phyloP scores from a whole-genome alignment of 2,113 vertebrate genomes.

The Microtus richardsoni region DNA sequence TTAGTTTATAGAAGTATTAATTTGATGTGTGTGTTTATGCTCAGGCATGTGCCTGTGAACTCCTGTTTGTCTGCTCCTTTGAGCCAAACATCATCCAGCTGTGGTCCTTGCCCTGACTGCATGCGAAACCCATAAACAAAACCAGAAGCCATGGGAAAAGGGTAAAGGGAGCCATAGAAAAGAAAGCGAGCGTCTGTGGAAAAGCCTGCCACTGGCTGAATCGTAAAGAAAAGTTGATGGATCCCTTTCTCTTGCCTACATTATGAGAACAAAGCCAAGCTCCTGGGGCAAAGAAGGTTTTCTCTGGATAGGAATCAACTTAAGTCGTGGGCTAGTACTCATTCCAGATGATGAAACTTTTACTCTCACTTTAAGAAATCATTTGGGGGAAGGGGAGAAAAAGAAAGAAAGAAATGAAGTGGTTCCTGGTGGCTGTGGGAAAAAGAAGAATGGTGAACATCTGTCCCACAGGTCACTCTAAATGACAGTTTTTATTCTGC shows the following conservation, averaged over 20 bases:
- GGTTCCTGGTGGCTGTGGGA: neutral
- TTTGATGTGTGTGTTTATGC: neutral
- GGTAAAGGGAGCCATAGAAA: neutral
- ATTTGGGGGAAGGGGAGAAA: neutral
- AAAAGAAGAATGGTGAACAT: accelerated
- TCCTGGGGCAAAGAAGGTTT: neutral
- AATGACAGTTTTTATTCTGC: slow-evolving; percentile 33
- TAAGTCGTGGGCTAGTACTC: neutral
- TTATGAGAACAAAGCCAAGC: slow-evolving; percentile 52
- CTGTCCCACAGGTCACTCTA: neutral
- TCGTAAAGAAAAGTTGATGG: slow-evolving; percentile 59
- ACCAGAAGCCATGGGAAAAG: slow-evolving; percentile 66
- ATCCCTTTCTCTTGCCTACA: slow-evolving; percentile 53
- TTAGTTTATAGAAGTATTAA: neutral
- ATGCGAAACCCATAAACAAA: slow-evolving; percentile 66
- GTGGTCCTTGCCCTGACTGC: neutral
- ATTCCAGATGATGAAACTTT: slow-evolving; percentile 4
- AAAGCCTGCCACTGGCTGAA: slow-evolving; percentile 9
- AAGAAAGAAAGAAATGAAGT: accelerated
- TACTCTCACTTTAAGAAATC: slow-evolving; percentile 29
- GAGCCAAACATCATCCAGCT: slow-evolving; percentile 24
- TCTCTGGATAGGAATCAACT: slow-evolving; percentile 1
- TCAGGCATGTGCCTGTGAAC: neutral
- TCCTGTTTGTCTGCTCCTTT: slow-evolving; percentile 45
- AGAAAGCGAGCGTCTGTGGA: slow-evolving; percentile 36